phyloP scores from a whole-genome alignment of 2,113 vertebrate species.

The Istiophorus platypterus region DNA sequence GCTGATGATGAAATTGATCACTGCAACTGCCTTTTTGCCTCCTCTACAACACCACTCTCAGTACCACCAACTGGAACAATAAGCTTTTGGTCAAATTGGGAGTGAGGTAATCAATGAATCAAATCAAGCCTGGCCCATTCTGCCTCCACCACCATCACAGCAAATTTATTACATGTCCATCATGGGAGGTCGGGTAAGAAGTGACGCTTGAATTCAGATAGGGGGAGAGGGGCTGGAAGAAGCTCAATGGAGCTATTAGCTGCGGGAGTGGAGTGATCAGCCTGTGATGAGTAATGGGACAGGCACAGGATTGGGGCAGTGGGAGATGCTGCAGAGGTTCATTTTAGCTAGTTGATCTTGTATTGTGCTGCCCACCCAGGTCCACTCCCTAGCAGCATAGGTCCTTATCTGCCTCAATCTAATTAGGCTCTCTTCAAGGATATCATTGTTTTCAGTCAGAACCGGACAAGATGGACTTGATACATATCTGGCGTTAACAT shows the following conservation, averaged over 20 bases:
- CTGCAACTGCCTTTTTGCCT: neutral
- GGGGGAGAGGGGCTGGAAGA: neutral
- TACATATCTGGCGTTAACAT: too few species aligned
- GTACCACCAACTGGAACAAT: conserved; percentile 21
- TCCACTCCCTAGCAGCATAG: conserved; percentile 3
- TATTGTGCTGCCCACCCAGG: conserved; percentile 45
- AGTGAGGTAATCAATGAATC: conserved; percentile 58
- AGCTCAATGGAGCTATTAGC: conserved; percentile 67
- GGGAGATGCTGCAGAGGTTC: conserved; percentile 63
- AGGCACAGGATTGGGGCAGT: conserved; percentile 52
- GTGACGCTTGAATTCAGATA: conserved; percentile 25
- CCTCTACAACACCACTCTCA: neutral
- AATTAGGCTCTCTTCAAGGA: conserved; percentile 26
- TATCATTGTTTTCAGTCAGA: conserved; percentile 23
- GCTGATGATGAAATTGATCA: conserved; percentile 13
- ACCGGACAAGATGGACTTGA: too few species aligned
- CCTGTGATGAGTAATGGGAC: conserved; percentile 71
- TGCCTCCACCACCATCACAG: conserved; percentile 28
- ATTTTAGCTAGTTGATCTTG: conserved; percentile 72
- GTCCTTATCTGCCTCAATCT: conserved; percentile 15
- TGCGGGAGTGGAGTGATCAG: conserved; percentile 68
- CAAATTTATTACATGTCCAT: conserved; percentile 68
- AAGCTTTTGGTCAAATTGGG: conserved; percentile 41
- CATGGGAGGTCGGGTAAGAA: conserved; percentile 31
- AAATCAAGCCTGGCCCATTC: conserved; percentile 44